Base-by-base conservation (phyloP, 2,113 vertebrate species). In the Oreochromis tanganicae region DNA sequence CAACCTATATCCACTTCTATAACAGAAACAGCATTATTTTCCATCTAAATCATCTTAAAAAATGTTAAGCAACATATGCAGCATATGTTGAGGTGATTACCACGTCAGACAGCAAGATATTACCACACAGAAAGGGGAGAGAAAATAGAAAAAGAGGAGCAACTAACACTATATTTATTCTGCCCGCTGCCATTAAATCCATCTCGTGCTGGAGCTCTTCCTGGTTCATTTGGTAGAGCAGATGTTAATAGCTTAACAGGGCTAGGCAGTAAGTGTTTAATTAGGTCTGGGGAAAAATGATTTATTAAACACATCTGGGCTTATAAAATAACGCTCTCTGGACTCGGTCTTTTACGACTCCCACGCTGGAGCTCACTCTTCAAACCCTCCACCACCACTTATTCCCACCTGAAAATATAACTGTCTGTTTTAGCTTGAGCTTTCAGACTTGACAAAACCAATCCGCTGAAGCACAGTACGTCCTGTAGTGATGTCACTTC, bases 261-360 rank as follows among this genome's bases (percentile, higher is more conserved):
- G 90, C 90, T 75, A 81, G 85, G 92, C 90, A 93, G 88, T 93
- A 90, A 93, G 92, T 93, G 90, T 95, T 94, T 95, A 94, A 94
- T 95, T 91, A 88, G 87, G 89, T 94, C 85, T 92, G 80, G 46
- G 80, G 34, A 24, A 91, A 93, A 93, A 92, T 93, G 87, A 94
- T 95, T 94, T 92, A 95, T 95, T 93, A 83, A 91, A 87, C 90
- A 94, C 95, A 95, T 95, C 93, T 93, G 93, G 92, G 87, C 61
- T 79, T 81, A 88, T 94, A 94, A 95, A 95, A 93, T 79, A 93
- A 68, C 38, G 16, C 87, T 93, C 89, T 82, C 87, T 85, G 88
- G 88, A 86, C 88, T 88, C 75, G 52, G 88, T 85, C 82, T 79
- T 91, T 92, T 85, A 92, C 71, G 85, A 73, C 80, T 90, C 84